Conservation (phyloP, 2,888 invertebrate species). For the Leptinotarsa haldemani region DNA sequence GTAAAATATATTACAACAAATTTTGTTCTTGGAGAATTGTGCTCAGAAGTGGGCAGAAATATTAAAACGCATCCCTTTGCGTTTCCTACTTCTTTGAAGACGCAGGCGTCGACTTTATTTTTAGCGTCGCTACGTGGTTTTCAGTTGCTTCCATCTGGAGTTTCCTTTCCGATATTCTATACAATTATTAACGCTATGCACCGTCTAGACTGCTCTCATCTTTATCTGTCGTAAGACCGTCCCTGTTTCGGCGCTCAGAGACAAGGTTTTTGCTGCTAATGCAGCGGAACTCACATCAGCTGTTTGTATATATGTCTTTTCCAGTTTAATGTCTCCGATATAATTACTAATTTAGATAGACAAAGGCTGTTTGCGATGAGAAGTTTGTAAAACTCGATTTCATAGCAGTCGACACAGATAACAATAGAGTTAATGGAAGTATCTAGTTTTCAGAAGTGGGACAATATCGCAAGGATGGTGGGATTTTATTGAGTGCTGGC, state of each 20-base stretch:
- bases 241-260: conserved; percentile 21
- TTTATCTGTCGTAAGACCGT: conserved; percentile 21
- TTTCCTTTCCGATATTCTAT: conserved; percentile 41
- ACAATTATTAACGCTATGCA: conserved; percentile 40
- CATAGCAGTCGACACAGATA: conserved; percentile 11
- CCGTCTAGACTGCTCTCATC: conserved; percentile 41
- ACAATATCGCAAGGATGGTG: conserved; percentile 7
- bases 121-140: conserved; percentile 42
- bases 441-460: conserved; percentile 11
- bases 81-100: conserved; percentile 22
- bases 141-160: conserved; percentile 39
- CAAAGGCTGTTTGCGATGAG: conserved; percentile 1
- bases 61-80: background rate
- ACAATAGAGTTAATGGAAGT: conserved; percentile 16
- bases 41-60: too few relatives aligned
- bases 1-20: too few relatives aligned
- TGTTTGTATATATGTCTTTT: conserved; percentile 18
- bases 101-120: conserved; percentile 38
- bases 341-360: conserved; percentile 14
- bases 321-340: conserved; percentile 8
- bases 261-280: conserved; percentile 25
- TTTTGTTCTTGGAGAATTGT: too few relatives aligned
- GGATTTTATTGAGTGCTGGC: conserved; percentile 17
- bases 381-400: conserved; percentile 13
- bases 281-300: conserved; percentile 28